These are phyloP conservation scores for Limnodromus scolopaceus DNA, from an alignment of 2,797 vertebrate genomes.

Conservation along the genomic window DNA sequence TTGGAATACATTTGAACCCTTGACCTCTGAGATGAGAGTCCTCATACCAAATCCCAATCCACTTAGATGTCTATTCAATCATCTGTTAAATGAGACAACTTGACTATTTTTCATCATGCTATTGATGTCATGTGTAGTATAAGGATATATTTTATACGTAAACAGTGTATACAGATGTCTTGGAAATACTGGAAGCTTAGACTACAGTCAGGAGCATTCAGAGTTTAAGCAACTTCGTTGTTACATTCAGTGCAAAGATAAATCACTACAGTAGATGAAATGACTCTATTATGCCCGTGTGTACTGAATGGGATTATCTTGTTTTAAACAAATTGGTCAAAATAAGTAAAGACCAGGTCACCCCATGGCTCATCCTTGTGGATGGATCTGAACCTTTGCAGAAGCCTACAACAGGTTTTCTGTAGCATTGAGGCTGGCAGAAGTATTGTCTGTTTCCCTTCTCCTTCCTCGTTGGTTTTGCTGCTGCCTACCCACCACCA, in stretches of 20 bases:
- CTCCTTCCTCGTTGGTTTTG: background rate
- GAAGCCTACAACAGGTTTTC: background rate
- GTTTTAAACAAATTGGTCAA: background rate
- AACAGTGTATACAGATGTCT: background rate
- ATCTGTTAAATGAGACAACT: background rate
- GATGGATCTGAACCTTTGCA: background rate
- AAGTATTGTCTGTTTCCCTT: background rate
- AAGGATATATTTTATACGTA: background rate
- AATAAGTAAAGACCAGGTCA: background rate
- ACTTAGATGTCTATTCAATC: background rate
- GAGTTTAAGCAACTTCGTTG: background rate
- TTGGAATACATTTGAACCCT: slow-evolving; percentile 21
- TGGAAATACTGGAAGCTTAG: background rate
- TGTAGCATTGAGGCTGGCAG: background rate
- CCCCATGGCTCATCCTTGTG: background rate
- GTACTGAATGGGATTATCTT: background rate
- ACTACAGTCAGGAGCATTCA: background rate
- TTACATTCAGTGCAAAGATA: background rate
- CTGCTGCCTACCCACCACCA: background rate
- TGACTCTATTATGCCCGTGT: background rate
- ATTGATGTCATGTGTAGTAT: background rate
- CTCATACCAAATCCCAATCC: background rate
- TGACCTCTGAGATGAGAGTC: background rate
- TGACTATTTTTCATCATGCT: background rate
- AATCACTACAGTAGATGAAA: background rate